Conservation (phyloP, 2,888 invertebrate genomes). For the Epinotia brunnichana region DNA sequence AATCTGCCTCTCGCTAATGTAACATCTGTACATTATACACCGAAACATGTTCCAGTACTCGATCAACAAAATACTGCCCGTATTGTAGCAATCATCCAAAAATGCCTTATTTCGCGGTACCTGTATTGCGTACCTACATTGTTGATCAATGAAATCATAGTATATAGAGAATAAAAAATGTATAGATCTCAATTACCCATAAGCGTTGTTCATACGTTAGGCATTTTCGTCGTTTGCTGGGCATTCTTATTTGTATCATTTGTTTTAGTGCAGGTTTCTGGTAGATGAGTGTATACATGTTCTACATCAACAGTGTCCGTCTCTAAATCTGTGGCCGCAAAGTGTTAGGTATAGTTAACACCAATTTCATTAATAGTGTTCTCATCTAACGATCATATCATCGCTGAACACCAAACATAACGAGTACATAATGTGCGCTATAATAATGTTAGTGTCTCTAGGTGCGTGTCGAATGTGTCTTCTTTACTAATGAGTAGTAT, state of each 20-base stretch:
- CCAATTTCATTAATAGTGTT: slow-evolving; percentile 46
- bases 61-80: slow-evolving; percentile 58
- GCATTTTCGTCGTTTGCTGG: slow-evolving; percentile 59
- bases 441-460: slow-evolving; percentile 68
- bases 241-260: slow-evolving; percentile 51
- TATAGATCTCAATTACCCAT: slow-evolving; percentile 81
- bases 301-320: slow-evolving; percentile 61
- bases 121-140: slow-evolving; percentile 78
- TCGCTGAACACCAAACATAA: slow-evolving; percentile 56
- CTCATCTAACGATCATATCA: slow-evolving; percentile 50
- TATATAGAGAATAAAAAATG: slow-evolving; percentile 74
- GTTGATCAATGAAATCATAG: slow-evolving; percentile 72
- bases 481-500: slow-evolving; percentile 60
- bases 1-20: slow-evolving; percentile 57
- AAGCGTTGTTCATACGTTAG: slow-evolving; percentile 73
- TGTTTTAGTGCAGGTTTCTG: slow-evolving; percentile 48
- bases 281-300: slow-evolving; percentile 44
- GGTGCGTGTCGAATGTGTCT: slow-evolving; percentile 79
- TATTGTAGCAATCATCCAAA: slow-evolving; percentile 58
- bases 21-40: slow-evolving; percentile 21
- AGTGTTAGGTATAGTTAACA: slow-evolving; percentile 38
- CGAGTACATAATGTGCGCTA: slow-evolving; percentile 62
- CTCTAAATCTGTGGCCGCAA: slow-evolving; percentile 54
- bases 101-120: slow-evolving; percentile 83
- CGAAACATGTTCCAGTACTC: slow-evolving; percentile 47